Base-by-base conservation (phyloP, 2,113 vertebrate genomes). In the Leucopsar rothschildi region DNA sequence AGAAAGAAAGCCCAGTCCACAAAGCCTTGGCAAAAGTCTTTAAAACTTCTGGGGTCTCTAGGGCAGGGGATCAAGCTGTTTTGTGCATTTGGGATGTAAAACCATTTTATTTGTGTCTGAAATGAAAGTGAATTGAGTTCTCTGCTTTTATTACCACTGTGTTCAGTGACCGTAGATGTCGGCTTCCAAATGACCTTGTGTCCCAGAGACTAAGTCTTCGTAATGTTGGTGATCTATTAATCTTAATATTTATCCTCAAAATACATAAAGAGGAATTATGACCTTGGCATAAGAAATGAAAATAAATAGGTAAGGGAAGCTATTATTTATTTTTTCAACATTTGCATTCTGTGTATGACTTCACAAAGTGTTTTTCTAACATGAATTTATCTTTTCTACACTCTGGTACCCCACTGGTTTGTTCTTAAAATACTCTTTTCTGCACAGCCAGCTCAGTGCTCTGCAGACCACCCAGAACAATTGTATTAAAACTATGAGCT, bases 231-330 rank as follows among this genome's bases (percentile, higher is more conserved):
- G 6, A 70, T 95, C 68, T 94, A 90, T 94, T 90, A 93, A 85
- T 91, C 86, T 90, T 92, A 93, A 92, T 95, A 92, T 97, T 95
- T 96, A 91, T 93, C 91, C 73, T 95, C 92, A 96, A 94, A 97
- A 95, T 94, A 91, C 65, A 95, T 95, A 65, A 95, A 92, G 86
- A 92, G 73, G 82, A 95, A 82, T 92, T 87, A 96, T 44, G 78
- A 57, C 66, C 60, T 91, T 95, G 91, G 93, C 63, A 49, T 87
- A 72, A 92, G 66, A 94, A 90, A 80, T 66, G 40, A 95, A 95
- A 95, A 96, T 95, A 95, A 95, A 82, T 87, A 95, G 86, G 77
- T 78, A 72, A 68, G 77, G 77, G 84, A 92, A 95, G 78, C 28
- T 93, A 37, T 52, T 93, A 69, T 91, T 96, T 96, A 81, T 92